Conservation (phyloP, 2,113 vertebrate species). For the Crotalus viridis region DNA sequence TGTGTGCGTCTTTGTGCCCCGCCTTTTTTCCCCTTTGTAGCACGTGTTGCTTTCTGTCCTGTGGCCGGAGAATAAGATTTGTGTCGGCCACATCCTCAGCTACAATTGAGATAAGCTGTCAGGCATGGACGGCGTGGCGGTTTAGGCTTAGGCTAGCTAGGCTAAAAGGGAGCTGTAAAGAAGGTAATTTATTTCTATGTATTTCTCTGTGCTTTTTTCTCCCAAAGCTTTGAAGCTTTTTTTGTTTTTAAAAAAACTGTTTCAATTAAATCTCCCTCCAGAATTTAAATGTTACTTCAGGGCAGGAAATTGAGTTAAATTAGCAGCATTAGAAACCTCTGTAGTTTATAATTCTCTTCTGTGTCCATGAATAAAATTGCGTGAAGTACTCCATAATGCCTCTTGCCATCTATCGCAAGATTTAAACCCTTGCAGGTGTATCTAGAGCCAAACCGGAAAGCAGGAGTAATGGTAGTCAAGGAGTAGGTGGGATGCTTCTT, state of each 20-base stretch:
- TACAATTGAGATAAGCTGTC: background rate
- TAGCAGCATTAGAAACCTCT: background rate
- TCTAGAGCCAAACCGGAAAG: background rate
- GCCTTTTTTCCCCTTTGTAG: no score
- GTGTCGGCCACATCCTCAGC: background rate
- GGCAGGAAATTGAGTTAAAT: background rate
- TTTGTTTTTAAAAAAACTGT: background rate
- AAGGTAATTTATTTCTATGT: background rate
- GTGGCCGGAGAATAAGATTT: background rate
- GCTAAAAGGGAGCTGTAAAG: background rate
- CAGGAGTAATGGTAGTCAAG: background rate
- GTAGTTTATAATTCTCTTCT: background rate
- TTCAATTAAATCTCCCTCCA: background rate
- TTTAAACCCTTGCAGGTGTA: background rate
- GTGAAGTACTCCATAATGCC: no score
- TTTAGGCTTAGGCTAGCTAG: background rate
- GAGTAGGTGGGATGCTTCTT: background rate
- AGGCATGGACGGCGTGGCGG: no score
- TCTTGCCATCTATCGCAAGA: background rate
- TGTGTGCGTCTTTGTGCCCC: background rate
- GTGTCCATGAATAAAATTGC: background rate
- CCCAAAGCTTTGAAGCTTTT: background rate
- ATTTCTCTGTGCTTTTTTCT: background rate
- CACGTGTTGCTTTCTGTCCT: conserved; percentile 7
- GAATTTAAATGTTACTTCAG: background rate